Evolutionary conservation across 2,888 invertebrate species (phyloP).

Genomic region (Seladonia tumulorum): DNA sequence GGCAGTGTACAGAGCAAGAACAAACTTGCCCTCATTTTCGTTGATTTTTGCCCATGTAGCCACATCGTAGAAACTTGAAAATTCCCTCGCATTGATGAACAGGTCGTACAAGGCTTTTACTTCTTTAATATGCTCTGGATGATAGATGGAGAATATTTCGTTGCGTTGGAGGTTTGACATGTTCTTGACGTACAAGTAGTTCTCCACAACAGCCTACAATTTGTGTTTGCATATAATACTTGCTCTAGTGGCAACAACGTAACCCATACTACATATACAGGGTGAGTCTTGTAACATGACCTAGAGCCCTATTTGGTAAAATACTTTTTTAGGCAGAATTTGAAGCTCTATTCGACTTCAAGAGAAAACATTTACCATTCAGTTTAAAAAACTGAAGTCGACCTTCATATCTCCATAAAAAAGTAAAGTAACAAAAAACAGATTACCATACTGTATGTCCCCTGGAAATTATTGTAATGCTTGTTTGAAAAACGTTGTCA

Average conservation of each 20-base stretch:
- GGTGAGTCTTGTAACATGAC: too few relatives aligned
- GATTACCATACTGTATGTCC: too few relatives aligned
- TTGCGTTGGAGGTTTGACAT: constrained; percentile 85
- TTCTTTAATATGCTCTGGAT: constrained; percentile 77
- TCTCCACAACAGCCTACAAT: constrained; percentile 78
- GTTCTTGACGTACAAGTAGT: constrained; percentile 80
- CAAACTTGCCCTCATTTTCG: constrained; percentile 85
- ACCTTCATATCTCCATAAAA: background rate
- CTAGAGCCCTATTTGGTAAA: too few relatives aligned
- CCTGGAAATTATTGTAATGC: too few relatives aligned
- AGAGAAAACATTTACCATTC: too few relatives aligned
- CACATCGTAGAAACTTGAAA: constrained; percentile 82
- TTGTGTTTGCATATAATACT: background rate
- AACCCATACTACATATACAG: background rate
- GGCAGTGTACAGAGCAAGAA: constrained; percentile 87
- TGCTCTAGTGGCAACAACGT: background rate
- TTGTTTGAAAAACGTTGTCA: background rate
- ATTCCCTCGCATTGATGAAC: constrained; percentile 82
- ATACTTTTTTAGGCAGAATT: too few relatives aligned
- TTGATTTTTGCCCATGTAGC: constrained; percentile 82
- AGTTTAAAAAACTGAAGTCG: too few relatives aligned
- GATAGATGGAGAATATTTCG: constrained; percentile 84
- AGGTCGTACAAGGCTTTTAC: constrained; percentile 79
- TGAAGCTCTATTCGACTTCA: too few relatives aligned
- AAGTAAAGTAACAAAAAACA: background rate